Evolutionary conservation across 2,888 invertebrate species (phyloP).

Genomic region (Melanotus villosus): DNA sequence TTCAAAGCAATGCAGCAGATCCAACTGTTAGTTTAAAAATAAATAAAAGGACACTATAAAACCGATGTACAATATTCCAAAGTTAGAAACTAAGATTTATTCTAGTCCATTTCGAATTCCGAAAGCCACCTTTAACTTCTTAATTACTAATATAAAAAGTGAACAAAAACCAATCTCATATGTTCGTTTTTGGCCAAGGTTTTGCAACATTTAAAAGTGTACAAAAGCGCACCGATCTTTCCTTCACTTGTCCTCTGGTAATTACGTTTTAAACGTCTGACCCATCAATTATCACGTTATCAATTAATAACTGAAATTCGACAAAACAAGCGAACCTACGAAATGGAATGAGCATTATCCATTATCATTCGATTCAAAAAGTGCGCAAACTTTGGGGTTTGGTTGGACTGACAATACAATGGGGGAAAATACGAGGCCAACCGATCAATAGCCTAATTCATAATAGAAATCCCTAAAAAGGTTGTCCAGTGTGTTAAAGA

Average conservation of each 20-base stretch:
- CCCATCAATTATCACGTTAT: constrained; percentile 1
- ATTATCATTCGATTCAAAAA: constrained; percentile 14
- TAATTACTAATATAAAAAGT: too few species aligned
- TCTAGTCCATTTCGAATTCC: too few species aligned
- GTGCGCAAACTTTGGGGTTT: constrained; percentile 4
- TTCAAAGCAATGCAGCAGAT: constrained; percentile 6
- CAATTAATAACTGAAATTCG: constrained; percentile 5
- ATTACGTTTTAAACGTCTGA: background rate
- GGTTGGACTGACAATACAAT: background rate
- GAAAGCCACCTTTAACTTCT: too few species aligned
- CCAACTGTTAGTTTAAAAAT: constrained; percentile 10
- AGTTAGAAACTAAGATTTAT: too few species aligned
- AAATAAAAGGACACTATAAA: background rate
- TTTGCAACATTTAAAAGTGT: too few species aligned
- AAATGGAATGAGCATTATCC: background rate
- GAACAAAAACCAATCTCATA: too few species aligned
- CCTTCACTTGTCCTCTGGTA: too few species aligned
- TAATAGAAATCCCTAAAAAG: constrained; percentile 19
- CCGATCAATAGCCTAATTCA: constrained; percentile 16
- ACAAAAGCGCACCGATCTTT: too few species aligned
- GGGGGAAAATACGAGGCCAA: constrained; percentile 1
- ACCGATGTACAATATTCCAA: background rate
- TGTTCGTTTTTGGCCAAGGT: too few species aligned
- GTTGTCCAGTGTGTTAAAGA: background rate
- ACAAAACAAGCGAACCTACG: background rate